These are phyloP conservation scores for Argyresthia albistria DNA, from an alignment of 2,888 invertebrate genomes.

Conservation along the genomic window DNA sequence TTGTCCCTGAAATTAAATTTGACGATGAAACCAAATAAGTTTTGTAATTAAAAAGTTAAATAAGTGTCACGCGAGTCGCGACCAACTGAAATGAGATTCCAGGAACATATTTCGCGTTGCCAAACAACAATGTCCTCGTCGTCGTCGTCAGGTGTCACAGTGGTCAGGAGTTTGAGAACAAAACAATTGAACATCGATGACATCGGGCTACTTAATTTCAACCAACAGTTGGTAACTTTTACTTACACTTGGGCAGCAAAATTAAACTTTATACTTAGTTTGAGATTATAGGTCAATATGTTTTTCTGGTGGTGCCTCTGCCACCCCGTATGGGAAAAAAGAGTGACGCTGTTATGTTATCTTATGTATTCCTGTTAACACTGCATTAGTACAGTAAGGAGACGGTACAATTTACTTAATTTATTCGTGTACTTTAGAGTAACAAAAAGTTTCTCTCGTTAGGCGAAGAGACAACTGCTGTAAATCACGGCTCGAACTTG, in stretches of 20 bases:
- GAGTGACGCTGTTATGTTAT: too few relatives aligned
- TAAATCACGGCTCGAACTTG: conserved; percentile 44
- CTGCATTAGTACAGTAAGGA: conserved; percentile 12
- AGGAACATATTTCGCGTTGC: too few relatives aligned
- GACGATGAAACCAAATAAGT: conserved; percentile 2
- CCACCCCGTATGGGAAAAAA: too few relatives aligned
- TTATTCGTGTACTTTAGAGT: conserved; percentile 38
- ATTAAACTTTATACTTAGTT: background rate
- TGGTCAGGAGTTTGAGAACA: too few relatives aligned
- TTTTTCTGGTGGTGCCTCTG: too few relatives aligned
- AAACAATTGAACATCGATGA: too few relatives aligned
- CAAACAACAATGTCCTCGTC: too few relatives aligned
- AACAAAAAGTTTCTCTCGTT: conserved; percentile 59
- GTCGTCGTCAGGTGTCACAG: too few relatives aligned
- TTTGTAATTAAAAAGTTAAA: conserved; percentile 8
- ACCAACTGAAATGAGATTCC: too few relatives aligned
- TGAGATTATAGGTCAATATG: background rate
- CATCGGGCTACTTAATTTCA: too few relatives aligned
- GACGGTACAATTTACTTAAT: conserved; percentile 42
- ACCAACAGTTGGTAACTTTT: too few relatives aligned
- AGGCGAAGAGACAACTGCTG: conserved; percentile 48
- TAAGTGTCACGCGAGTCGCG: conserved; percentile 3
- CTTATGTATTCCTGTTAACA: background rate
- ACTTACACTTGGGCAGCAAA: background rate
- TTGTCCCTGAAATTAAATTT: background rate